phyloP scores from a whole-genome alignment of 1,140 invertebrate genomes.

The Globodera ellingtonae region DNA sequence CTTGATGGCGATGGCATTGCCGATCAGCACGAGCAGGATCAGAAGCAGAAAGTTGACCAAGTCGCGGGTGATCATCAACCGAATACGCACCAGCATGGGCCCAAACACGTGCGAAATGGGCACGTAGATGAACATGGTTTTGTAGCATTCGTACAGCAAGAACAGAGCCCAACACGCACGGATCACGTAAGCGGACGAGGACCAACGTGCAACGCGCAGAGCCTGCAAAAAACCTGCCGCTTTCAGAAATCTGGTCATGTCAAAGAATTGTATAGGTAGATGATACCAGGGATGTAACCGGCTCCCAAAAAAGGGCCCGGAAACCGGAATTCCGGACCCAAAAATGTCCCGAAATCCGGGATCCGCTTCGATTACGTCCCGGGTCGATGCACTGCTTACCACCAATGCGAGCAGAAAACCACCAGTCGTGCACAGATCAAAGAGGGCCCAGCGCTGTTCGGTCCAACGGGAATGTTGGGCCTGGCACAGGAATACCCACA shows the following conservation, averaged over 20 bases:
- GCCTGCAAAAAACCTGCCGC: neutral
- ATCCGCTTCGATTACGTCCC: too few relatives aligned
- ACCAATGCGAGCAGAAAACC: slow-evolving; percentile 22
- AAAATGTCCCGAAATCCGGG: too few relatives aligned
- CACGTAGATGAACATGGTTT: slow-evolving; percentile 59
- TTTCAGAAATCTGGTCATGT: too few relatives aligned
- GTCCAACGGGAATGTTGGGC: slow-evolving; percentile 37
- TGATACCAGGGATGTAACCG: too few relatives aligned
- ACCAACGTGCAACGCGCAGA: neutral
- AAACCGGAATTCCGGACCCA: too few relatives aligned
- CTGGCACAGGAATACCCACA: slow-evolving; percentile 43
- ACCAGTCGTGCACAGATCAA: slow-evolving; percentile 18
- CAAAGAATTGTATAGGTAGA: too few relatives aligned
- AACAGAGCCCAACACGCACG: slow-evolving; percentile 53
- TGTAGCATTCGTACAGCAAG: slow-evolving; percentile 60
- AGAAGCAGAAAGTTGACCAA: slow-evolving; percentile 60
- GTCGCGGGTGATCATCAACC: slow-evolving; percentile 59
- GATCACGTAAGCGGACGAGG: slow-evolving; percentile 17
- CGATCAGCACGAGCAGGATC: slow-evolving; percentile 50
- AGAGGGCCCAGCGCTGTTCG: slow-evolving; percentile 26
- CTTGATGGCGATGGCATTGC: slow-evolving; percentile 58
- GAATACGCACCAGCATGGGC: slow-evolving; percentile 58
- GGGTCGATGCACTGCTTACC: too few relatives aligned
- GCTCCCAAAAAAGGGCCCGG: too few relatives aligned
- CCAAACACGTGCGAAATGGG: slow-evolving; percentile 57